These are phyloP conservation scores for Riparia riparia DNA, from an alignment of 2,113 vertebrate species.

Conservation along the genomic window DNA sequence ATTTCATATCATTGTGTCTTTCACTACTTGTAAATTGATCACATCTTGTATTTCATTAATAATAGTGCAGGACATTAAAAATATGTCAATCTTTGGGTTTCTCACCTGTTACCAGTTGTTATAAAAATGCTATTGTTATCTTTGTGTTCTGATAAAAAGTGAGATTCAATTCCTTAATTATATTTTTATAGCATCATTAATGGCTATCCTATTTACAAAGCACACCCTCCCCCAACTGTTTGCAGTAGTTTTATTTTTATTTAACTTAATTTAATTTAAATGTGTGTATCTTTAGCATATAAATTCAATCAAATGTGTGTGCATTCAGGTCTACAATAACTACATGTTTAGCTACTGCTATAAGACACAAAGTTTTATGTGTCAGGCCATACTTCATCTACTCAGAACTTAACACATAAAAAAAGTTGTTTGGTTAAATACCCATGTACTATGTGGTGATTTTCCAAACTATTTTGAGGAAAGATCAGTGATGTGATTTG, in stretches of 20 bases:
- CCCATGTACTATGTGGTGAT: not conserved
- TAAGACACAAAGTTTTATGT: not conserved
- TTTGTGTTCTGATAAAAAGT: not conserved
- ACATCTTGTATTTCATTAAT: not conserved
- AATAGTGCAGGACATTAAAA: not conserved
- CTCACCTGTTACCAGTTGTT: not conserved
- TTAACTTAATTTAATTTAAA: not conserved
- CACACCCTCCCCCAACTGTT: not conserved
- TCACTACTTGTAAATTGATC: constrained; percentile 35
- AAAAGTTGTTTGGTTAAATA: not conserved
- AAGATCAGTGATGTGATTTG: not conserved
- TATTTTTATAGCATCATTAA: not conserved
- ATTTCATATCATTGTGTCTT: constrained; percentile 63
- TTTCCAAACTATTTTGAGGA: not conserved
- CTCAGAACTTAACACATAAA: not conserved
- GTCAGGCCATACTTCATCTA: not conserved
- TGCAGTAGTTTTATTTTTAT: not conserved
- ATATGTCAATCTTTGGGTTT: not conserved
- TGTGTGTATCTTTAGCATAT: not conserved
- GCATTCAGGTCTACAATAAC: not conserved
- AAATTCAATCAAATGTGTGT: not conserved
- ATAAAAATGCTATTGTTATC: not conserved
- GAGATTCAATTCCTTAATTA: not conserved
- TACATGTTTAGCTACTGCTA: not conserved
- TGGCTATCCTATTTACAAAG: not conserved